Conservation (phyloP, 2,888 invertebrate species). For the Plusia festucae region DNA sequence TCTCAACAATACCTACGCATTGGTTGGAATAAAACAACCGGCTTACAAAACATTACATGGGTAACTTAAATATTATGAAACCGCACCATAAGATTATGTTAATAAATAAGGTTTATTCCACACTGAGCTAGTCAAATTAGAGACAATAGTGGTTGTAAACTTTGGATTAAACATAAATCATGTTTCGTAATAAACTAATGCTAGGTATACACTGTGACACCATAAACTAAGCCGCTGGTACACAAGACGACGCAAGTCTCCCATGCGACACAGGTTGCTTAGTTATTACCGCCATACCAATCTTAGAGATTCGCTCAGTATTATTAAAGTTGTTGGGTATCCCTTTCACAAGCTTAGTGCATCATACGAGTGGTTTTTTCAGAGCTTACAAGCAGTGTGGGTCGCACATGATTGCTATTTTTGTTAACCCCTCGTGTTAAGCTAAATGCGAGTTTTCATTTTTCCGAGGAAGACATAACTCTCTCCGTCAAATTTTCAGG, state of each 20-base stretch:
- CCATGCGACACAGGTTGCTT: background rate
- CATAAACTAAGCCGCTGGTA: background rate
- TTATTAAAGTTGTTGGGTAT: no score
- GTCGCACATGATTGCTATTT: no score
- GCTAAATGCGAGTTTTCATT: no score
- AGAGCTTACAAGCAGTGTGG: no score
- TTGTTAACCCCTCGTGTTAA: no score
- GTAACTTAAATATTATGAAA: constrained; percentile 37
- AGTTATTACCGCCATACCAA: no score
- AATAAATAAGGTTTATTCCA: constrained; percentile 33
- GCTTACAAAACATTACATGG: constrained; percentile 50
- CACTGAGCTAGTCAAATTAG: constrained; percentile 49
- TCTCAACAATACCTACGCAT: constrained; percentile 40
- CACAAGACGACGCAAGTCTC: background rate
- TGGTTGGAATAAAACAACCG: constrained; percentile 39
- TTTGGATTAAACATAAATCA: constrained; percentile 54
- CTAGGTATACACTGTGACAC: no score
- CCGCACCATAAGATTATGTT: constrained; percentile 32
- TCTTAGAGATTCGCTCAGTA: no score
- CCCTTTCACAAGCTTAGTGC: no score
- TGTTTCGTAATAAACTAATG: constrained; percentile 50
- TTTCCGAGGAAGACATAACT: no score
- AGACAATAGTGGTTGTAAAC: constrained; percentile 52
- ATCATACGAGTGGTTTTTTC: no score
- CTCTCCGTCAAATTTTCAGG: no score